Base-by-base conservation (phyloP, 2,113 vertebrate species). In the Aptenodytes forsteri region DNA sequence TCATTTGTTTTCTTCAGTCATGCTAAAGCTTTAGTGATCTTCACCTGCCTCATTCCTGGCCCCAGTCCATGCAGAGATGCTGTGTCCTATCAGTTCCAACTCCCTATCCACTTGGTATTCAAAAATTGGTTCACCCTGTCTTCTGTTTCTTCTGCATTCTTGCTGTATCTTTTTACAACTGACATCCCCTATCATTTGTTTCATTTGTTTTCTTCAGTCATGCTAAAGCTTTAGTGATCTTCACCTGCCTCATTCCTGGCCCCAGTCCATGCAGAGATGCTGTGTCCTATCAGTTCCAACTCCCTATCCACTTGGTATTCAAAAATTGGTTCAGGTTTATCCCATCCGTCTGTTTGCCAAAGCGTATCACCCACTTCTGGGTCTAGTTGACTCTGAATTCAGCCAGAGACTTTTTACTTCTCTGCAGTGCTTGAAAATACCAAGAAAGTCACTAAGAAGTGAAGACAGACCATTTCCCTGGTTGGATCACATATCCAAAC, bases 261-360 rank as follows among this genome's bases (percentile, higher is more conserved):
- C 16, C 14, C 4, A 29, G 3, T 38, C 13, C 29, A 36, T 46
- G 8, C 5, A n/a, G 6, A 7, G 8, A 7, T 36, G 5, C 1
- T 1, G 0, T 50, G 8, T 5, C 5, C 15, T 78, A 14, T 44
- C 15, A 46, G 23, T 70, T 85, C 17, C 32, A 59, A 6, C 10
- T 52, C 22, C 4, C 2, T 22, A 4, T 20, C 5, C 5, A 29
- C 9, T 11, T 27, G 4, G 0, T 26, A 8, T 71, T 75, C 18
- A 66, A 62, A 81, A 61, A 2, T 1, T 44, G 7, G 2, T 32
- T 36, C 4, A 6, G 2, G 10, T 89, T 75, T 70, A 66, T 47
- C 34, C n/a, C 6, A 40, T 56, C 13, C 10, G 40, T 75, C 30
- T 65, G 5, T 52, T 83, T 67, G 12, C 32, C 14, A 65, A 25